Base-by-base conservation (phyloP, 2,797 vertebrate species). In the Poecilia wingei region DNA sequence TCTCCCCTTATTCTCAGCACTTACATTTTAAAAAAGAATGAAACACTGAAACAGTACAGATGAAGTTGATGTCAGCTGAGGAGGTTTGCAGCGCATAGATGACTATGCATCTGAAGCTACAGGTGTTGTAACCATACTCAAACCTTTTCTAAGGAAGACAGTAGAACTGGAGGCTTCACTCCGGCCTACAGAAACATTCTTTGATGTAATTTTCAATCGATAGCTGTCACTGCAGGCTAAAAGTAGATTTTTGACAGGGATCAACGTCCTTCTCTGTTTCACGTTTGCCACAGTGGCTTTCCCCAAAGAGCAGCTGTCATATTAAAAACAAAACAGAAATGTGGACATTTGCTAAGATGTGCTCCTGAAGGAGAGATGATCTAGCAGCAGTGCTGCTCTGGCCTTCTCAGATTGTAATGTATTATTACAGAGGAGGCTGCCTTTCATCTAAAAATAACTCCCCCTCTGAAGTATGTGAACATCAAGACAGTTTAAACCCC, bases 391-490 rank as follows among this genome's bases (percentile, higher is more conserved):
- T 74, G 5, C n/a, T 8, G 4, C 49, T 33, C 16, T 1, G 2
- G 53, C 77, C 79, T 75, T 55, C 88, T 91, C 78, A 79, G 2
- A 79, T 25, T 73, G 47, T 86, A 69, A 92, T 92, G 87, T 85
- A 82, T 90, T 92, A 91, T 88, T 90, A 87, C 90, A 72, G 86
- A 90, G 90, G 84, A 87, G 77, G 75, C 57, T 57, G 87, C 87
- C 84, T 86, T 92, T 88, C 74, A 87, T 87, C 89, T 91, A 90
- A 90, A 91, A 93, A 92, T 92, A 91, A 76, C 82, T 1, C 64
- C 0, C 25, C 55, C 8, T 45, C 77, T 41, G 85, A 84, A 72
- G 81, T 25, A 31, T 81, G 72, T 73, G 68, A 57, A 84, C 81
- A 75, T 87, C 77, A 4, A 72, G 85, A 77, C 79, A 64, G 80